A percentile compares a stretch with the other conserved stretches of the same genome.
phyloP scores from a whole-genome alignment of 2,888 invertebrate species.

The Trypoxylon attenuatum region DNA sequence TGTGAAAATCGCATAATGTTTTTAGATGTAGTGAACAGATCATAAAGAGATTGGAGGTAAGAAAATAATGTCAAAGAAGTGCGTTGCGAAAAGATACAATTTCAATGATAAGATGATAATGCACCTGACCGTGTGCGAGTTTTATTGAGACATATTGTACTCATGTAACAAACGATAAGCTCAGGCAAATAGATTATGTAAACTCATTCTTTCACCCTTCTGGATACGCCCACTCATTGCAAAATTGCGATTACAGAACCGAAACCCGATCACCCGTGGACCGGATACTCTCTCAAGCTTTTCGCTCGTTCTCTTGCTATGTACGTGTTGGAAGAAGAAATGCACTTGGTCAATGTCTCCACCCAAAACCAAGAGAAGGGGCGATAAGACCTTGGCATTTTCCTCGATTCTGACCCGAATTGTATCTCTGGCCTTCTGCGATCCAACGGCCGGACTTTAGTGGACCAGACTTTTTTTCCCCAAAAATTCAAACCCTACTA shows the following conservation, averaged over 20 bases:
- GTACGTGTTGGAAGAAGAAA: constrained; percentile 22
- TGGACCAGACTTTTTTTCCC: not conserved
- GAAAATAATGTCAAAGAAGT: not conserved
- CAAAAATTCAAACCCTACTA: not conserved
- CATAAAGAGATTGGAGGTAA: not conserved
- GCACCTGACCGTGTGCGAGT: constrained; percentile 4
- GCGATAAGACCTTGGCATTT: constrained; percentile 55
- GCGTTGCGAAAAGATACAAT: not conserved
- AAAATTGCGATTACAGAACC: constrained; percentile 45
- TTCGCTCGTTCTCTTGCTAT: too few relatives aligned
- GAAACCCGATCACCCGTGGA: constrained; percentile 49
- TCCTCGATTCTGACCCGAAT: constrained; percentile 43
- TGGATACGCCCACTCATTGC: constrained; percentile 40
- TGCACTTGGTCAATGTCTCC: constrained; percentile 3
- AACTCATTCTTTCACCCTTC: constrained; percentile 22
- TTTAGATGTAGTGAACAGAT: too few relatives aligned
- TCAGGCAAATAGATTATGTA: constrained; percentile 23
- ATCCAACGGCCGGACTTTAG: constrained; percentile 10
- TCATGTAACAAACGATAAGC: constrained; percentile 21
- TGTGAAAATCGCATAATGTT: too few relatives aligned
- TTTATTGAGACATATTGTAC: constrained; percentile 22
- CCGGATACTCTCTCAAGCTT: constrained; percentile 1
- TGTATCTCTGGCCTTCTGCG: constrained; percentile 13
- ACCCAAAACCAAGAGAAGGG: constrained; percentile 9
- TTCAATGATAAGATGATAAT: constrained; percentile 8